These are phyloP conservation scores for Caenorhabditis sp. DNA, from an alignment of 2,888 invertebrate species.

Conservation along the genomic window DNA sequence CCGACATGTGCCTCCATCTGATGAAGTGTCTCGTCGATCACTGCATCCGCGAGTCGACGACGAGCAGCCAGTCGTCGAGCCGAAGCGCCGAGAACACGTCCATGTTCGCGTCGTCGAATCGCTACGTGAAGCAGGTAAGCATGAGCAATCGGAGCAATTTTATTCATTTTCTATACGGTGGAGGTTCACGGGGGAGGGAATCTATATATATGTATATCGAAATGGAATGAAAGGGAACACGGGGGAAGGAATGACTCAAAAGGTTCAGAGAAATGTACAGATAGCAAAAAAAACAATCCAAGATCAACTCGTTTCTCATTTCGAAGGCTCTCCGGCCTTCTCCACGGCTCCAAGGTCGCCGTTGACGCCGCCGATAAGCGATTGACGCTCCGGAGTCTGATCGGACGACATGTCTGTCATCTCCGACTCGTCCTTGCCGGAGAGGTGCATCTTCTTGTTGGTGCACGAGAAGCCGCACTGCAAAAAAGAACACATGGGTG, in stretches of 20 bases:
- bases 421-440: neutral
- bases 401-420: slow-evolving; percentile 3
- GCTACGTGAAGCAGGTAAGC: slow-evolving; percentile 59
- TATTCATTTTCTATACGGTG: no score
- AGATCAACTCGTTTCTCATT: neutral
- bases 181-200: no score
- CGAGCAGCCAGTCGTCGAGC: slow-evolving; percentile 49
- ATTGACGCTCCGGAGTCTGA: slow-evolving; percentile 25
- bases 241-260: no score
- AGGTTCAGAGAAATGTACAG: no score
- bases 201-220: no score
- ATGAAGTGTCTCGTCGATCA: slow-evolving; percentile 77
- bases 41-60: slow-evolving; percentile 58
- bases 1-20: slow-evolving; percentile 77
- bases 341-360: slow-evolving; percentile 1
- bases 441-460: slow-evolving; percentile 38
- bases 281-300: no score
- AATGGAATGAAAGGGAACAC: no score
- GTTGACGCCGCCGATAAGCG: slow-evolving; percentile 18
- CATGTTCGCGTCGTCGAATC: slow-evolving; percentile 56
- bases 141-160: neutral
- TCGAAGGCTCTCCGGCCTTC: neutral
- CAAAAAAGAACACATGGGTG: neutral
- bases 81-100: slow-evolving; percentile 15
- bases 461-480: slow-evolving; percentile 46